phyloP scores from a whole-genome alignment of 2,113 vertebrate species.

The Tragelaphus scriptus region DNA sequence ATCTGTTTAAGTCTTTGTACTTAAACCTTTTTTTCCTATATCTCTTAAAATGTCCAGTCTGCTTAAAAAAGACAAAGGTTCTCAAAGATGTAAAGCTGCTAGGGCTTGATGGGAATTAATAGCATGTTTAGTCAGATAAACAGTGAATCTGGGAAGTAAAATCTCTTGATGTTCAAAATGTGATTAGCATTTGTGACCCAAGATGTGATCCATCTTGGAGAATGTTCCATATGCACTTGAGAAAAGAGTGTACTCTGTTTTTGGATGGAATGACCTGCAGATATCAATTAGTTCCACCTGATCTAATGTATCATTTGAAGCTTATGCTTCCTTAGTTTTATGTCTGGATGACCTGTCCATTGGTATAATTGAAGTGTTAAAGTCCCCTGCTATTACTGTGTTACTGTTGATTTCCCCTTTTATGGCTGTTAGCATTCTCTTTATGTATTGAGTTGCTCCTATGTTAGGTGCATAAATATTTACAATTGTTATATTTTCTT shows the following conservation, averaged over 20 bases:
- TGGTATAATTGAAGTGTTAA: not conserved
- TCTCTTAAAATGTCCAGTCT: not conserved
- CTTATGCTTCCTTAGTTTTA: not conserved
- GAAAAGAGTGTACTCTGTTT: not conserved
- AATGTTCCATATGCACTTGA: not conserved
- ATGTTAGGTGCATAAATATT: not conserved
- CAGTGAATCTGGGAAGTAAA: not conserved
- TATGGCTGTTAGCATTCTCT: not conserved
- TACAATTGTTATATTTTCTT: not conserved
- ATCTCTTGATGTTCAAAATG: not conserved
- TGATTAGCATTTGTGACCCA: not conserved
- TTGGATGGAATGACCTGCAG: not conserved
- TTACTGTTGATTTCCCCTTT: not conserved
- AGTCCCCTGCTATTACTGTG: not conserved
- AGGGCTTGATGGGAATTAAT: not conserved
- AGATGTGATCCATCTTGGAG: not conserved
- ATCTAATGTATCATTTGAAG: not conserved
- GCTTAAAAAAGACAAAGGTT: not conserved
- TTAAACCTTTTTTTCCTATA: not conserved
- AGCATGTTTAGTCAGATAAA: conserved; percentile 4
- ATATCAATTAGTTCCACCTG: not conserved
- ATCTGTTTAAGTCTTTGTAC: not conserved
- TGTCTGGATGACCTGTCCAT: not conserved
- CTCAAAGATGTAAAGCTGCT: not conserved
- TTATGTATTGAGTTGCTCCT: not conserved